Conservation (phyloP, 2,113 vertebrate genomes). For the Cebus imitator region DNA sequence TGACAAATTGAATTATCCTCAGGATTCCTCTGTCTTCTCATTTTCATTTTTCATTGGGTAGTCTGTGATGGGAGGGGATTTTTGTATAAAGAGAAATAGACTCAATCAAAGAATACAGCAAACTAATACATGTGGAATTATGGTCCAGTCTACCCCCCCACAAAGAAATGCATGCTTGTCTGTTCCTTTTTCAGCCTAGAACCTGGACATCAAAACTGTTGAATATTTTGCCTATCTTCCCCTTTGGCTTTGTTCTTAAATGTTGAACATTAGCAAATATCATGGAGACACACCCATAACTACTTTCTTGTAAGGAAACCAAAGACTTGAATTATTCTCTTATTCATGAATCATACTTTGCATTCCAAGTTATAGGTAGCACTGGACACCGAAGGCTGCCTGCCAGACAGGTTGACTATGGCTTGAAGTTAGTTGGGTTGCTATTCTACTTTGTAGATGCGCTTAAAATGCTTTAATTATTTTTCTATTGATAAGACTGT, state of each 20-base stretch:
- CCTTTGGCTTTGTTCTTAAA: constrained; percentile 46
- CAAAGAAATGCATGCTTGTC: constrained; percentile 51
- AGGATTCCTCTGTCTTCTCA: neutral
- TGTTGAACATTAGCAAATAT: constrained; percentile 5
- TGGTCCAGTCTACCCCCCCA: constrained; percentile 44
- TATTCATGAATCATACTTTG: constrained; percentile 48
- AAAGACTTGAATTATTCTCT: constrained; percentile 18
- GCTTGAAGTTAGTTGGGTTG: constrained; percentile 41
- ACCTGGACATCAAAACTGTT: constrained; percentile 13
- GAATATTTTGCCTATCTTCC: constrained; percentile 15
- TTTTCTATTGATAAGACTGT: neutral
- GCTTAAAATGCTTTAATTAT: neutral
- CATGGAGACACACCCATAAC: neutral
- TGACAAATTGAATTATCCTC: constrained; percentile 37
- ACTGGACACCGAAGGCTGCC: neutral
- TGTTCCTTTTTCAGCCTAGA: neutral
- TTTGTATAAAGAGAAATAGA: neutral
- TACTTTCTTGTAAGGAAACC: constrained; percentile 30
- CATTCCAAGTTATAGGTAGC: neutral
- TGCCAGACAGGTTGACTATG: neutral
- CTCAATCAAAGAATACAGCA: constrained; percentile 28
- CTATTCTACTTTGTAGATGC: neutral
- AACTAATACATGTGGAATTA: constrained; percentile 55
- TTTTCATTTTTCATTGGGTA: neutral
- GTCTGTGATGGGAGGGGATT: neutral